Evolutionary conservation across 2,888 invertebrate genomes (phyloP), one percentile per base, ranked within the genome.

Genomic region (Agonum fuliginosum): DNA sequence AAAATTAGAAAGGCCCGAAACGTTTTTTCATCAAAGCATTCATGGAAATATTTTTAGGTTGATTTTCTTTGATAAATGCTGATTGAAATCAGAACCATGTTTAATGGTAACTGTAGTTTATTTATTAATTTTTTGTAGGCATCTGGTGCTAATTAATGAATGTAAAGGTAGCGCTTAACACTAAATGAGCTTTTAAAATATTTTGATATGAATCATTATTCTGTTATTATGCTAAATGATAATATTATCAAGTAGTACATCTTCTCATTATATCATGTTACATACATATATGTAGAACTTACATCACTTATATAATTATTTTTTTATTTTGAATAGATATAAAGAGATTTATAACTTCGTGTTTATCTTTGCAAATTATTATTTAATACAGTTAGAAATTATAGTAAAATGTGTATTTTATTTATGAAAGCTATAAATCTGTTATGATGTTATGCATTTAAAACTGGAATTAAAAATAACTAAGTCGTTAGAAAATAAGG

Each of bases 191-290:
- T 62, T 54, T 54, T 62, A 14, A 62, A 54, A 62, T 62, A 62
- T 62, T 46, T 62, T 62, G 17, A 62, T 46, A 17, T 8, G 46
- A 46, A 46, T 46, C 46, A 46, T 17, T 37, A 22, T n/a, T n/a
- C n/a, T 54, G 54, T 54, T 54, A 62, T 10, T 62, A 17, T 62
- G 34, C n/a, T n/a, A n/a, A 62, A 17, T 54, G 54, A 24, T 6
- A 62, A 62, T 62, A 14, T 62, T 62, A 62, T 62, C 58, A 30
- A 17, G 14, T 62, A 17, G 30, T 34, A 62, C 27, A 62, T 62
- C 58, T 58, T 58, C 27, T 30, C 14, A 19, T 62, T 62, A 34
- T 62, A 34, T 62, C 30, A 27, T 62, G 19, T 62, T 62, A 62
- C 30, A 62, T 30, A 30, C 30, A 30, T 54, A 62, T 30, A 30